phyloP scores from a whole-genome alignment of 2,888 invertebrate genomes.

The Aplocera efformata region DNA sequence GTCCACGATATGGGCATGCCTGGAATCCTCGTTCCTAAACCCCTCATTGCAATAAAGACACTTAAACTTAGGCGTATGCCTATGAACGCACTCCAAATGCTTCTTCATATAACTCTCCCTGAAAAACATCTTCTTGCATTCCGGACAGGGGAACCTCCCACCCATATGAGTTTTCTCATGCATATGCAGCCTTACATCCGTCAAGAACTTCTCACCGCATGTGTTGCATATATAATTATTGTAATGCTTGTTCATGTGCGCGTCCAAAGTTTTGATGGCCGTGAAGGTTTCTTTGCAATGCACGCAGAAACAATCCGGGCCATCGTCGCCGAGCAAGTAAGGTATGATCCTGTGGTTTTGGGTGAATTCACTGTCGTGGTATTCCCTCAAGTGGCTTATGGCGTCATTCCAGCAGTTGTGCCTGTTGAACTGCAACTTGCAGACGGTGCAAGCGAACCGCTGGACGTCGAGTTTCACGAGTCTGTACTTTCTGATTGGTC shows the following conservation, averaged over 20 bases:
- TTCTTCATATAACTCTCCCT: slow-evolving; percentile 47
- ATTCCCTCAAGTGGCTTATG: slow-evolving; percentile 46
- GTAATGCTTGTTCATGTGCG: slow-evolving; percentile 63
- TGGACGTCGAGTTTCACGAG: slow-evolving; percentile 52
- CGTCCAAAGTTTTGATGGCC: slow-evolving; percentile 45
- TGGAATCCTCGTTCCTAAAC: slow-evolving; percentile 35
- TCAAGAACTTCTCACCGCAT: slow-evolving; percentile 55
- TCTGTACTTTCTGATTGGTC: slow-evolving; percentile 52
- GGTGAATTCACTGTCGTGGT: slow-evolving; percentile 40
- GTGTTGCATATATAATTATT: slow-evolving; percentile 54
- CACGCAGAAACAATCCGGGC: slow-evolving; percentile 35
- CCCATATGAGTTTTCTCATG: slow-evolving; percentile 64
- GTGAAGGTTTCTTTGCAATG: slow-evolving; percentile 42
- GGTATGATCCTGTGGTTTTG: slow-evolving; percentile 50
- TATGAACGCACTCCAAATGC: slow-evolving; percentile 47
- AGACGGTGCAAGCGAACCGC: slow-evolving; percentile 36
- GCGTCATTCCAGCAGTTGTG: slow-evolving; percentile 47
- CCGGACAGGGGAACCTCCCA: slow-evolving; percentile 58
- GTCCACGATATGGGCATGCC: slow-evolving; percentile 44
- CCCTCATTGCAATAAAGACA: slow-evolving; percentile 48
- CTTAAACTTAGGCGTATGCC: slow-evolving; percentile 31
- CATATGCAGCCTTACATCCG: slow-evolving; percentile 39
- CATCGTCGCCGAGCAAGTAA: slow-evolving; percentile 33
- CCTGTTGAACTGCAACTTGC: slow-evolving; percentile 31
- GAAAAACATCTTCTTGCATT: slow-evolving; percentile 67